Base-by-base conservation (phyloP, 1,140 invertebrate species). In the Atta cephalotes region DNA sequence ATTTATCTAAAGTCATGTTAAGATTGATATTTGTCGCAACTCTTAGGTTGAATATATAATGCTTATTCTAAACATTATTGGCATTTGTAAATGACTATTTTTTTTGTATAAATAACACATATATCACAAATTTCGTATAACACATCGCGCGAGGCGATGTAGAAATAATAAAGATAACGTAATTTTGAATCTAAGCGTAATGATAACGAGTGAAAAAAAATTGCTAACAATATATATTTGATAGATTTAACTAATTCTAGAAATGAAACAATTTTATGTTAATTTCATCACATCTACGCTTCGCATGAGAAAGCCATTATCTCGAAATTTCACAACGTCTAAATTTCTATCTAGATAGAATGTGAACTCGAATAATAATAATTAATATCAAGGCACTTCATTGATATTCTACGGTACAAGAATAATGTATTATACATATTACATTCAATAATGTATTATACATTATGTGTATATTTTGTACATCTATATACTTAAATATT, bases 121-220 rank as follows among this genome's bases (percentile, higher is more conserved):
- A 58, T 81, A 81, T 81, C 65, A 81, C 66, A 81, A 81, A 58
- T 71, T 60, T 25, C 28, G 65, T 71, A 71, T 10, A 28, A 45
- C 65, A 60, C 71, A 81, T 56, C 16, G 12, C 7, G 14, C 28
- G 35, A 81, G 9, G 21, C 16, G 31, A 31, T 25, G 16, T 70
- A 71, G 39, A 5, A 45, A 31, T 0, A 58, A 58, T 25, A 45
- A 45, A 45, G 21, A 35, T 21, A 70, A 51, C 2, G 9, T 81
- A 70, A 80, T 14, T 21, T 28, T 31, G n/a, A 7, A 45, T 66
- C 12, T 45, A 31, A 9, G 25, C 53, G 3, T 14, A 53, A 66
- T 79, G 18, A 3, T 79, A 79, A 79, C 18, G 10, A 18, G 18
- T 66, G 16, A 62, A 35, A 16, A 53, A 25, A 49, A 80, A 53